A percentile compares a stretch with the other conserved stretches of the same genome.
phyloP scores from a whole-genome alignment of 2,113 vertebrate genomes.

The Sapayoa aenigma region DNA sequence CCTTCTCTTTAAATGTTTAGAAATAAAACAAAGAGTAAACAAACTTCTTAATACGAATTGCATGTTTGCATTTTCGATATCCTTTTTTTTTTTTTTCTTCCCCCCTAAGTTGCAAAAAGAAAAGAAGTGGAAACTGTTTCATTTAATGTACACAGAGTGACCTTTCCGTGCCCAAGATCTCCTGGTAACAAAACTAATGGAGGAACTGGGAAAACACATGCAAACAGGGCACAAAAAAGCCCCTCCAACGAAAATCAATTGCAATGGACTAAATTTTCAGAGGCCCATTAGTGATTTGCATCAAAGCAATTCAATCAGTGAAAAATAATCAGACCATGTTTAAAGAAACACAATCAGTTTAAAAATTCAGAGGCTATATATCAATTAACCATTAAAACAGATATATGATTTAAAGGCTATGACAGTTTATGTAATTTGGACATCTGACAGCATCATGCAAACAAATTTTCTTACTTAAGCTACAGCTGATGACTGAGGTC shows the following conservation, averaged over 20 bases:
- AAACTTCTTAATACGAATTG: neutral
- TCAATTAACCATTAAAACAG: neutral
- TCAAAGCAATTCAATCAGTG: neutral
- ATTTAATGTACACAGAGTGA: neutral
- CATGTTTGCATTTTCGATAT: neutral
- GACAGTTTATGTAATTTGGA: neutral
- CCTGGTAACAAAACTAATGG: neutral
- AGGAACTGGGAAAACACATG: neutral
- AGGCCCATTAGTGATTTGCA: neutral
- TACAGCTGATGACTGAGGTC: neutral
- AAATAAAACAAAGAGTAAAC: neutral
- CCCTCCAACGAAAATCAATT: slow-evolving; percentile 43
- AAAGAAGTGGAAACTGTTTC: neutral
- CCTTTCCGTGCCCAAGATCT: neutral
- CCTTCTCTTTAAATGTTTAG: neutral
- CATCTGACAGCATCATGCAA: neutral
- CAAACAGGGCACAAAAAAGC: neutral
- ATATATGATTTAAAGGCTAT: neutral
- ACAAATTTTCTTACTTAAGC: neutral
- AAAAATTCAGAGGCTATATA: neutral
- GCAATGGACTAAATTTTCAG: slow-evolving; percentile 6
- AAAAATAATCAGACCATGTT: neutral
- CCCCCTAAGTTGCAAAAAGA: neutral
- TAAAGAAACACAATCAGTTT: neutral
- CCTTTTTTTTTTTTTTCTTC: neutral